Evolutionary conservation across 2,797 vertebrate species (phyloP), one percentile per base, ranked within the genome.

Genomic region (Acridotheres tristis): DNA sequence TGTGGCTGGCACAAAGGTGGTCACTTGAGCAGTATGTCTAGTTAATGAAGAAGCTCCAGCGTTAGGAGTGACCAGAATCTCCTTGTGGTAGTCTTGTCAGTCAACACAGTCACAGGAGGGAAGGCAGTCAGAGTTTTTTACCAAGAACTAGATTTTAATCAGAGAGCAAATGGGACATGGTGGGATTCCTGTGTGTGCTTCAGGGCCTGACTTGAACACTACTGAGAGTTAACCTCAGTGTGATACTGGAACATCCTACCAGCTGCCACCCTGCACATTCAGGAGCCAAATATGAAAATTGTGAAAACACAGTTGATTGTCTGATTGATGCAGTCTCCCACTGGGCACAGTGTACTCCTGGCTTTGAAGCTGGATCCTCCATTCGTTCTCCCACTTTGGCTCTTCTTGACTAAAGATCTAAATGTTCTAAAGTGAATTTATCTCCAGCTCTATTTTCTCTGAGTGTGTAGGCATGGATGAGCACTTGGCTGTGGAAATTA

Each of bases 401-500:
- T 91, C 66, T 75, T 91, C 50, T 91, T 0, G 0, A 22, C 16
- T 88, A 58, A 89, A 69, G 25, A 57, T 42, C 67, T 77, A 54
- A 79, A 74, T 85, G 17, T 54, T 40, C 42, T 80, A 40, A 68
- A 93, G 29, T 15, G 27, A 51, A 29, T 93, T 93, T 68, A 14
- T 89, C 50, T 90, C 54, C 34, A 66, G 12, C 45, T 90, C 87
- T 92, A 10, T 88, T 82, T 85, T 63, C 43, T 82, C n/a, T 69
- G 38, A 87, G 57, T 74, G n/a, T 80, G 34, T 85, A 85, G 72
- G 61, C 90, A 85, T 40, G 66, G 75, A 63, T 6, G 11, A 93
- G 53, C 50, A 57, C 50, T 93, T 87, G 55, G 66, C 84, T 85
- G 43, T 82, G 88, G 67, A 90, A 90, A 89, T 91, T 58, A 32